These are phyloP conservation scores for Atherinomorus stipes DNA, from an alignment of 2,113 vertebrate genomes.

Conservation along the genomic window DNA sequence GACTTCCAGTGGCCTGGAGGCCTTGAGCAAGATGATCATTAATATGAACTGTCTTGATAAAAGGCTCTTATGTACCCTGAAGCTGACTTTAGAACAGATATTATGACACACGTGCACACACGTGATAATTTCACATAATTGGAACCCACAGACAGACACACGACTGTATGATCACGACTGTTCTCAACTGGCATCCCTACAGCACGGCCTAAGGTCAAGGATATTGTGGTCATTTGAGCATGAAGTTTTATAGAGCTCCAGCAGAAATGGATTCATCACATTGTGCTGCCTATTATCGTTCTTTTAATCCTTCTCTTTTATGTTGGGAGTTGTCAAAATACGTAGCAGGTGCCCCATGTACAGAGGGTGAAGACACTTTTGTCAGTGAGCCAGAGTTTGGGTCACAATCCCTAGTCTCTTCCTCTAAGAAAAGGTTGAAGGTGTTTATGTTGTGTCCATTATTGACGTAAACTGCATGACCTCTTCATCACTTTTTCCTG, in stretches of 20 bases:
- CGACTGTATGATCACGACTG: constrained; percentile 39
- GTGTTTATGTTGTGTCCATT: neutral
- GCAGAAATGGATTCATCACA: constrained; percentile 9
- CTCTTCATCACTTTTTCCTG: neutral
- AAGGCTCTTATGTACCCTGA: constrained; percentile 36
- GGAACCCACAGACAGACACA: constrained; percentile 17
- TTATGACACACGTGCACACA: constrained; percentile 15
- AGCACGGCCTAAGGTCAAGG: constrained; percentile 57
- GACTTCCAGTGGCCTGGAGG: constrained; percentile 60
- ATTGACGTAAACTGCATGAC: neutral
- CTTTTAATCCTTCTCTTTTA: neutral
- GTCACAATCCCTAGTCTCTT: neutral
- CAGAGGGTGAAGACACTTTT: neutral
- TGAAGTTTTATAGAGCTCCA: constrained; percentile 31
- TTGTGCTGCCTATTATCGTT: neutral
- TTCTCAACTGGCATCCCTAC: constrained; percentile 32
- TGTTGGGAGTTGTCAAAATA: neutral
- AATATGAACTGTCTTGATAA: constrained; percentile 49
- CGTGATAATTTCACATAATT: constrained; percentile 1
- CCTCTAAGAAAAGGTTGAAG: neutral
- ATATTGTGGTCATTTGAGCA: constrained; percentile 46
- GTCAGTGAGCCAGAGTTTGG: neutral
- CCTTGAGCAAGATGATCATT: constrained; percentile 40
- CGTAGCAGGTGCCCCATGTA: neutral
- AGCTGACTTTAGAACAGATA: constrained; percentile 47